phyloP scores from a whole-genome alignment of 2,888 invertebrate species.

The Argyresthia albistria region DNA sequence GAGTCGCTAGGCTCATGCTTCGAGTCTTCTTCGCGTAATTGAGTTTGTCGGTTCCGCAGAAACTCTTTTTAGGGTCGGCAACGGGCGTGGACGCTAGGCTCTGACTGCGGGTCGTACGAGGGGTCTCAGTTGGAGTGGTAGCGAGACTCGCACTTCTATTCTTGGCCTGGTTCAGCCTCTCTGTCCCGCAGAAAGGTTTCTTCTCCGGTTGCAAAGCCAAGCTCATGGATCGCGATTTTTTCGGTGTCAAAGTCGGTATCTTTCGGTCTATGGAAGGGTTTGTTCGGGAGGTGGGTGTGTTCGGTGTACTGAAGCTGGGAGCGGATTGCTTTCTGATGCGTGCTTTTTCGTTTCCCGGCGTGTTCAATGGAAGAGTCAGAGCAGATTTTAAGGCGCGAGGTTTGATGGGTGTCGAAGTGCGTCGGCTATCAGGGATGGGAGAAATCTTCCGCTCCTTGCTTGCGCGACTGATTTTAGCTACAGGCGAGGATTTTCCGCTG shows the following conservation, averaged over 20 bases:
- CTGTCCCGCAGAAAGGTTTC: constrained; percentile 43
- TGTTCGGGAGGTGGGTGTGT: constrained; percentile 34
- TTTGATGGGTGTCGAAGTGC: constrained; percentile 39
- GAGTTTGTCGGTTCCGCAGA: constrained; percentile 24
- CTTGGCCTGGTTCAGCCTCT: constrained; percentile 30
- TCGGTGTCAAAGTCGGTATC: constrained; percentile 42
- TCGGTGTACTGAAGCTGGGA: constrained; percentile 51
- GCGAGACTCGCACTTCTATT: constrained; percentile 32
- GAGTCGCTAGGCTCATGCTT: constrained; percentile 53
- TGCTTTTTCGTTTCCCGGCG: constrained; percentile 8
- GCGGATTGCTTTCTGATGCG: constrained; percentile 52
- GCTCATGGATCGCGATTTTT: constrained; percentile 59
- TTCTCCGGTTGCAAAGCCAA: constrained; percentile 36
- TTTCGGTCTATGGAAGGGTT: constrained; percentile 44
- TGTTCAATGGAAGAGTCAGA: constrained; percentile 40
- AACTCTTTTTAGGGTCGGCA: constrained; percentile 33
- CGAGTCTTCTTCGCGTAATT: constrained; percentile 42
- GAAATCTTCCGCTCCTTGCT: constrained; percentile 19
- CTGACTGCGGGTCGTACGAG: constrained; percentile 42
- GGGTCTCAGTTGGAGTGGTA: constrained; percentile 30
- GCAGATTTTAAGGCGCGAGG: constrained; percentile 19
- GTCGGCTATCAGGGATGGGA: constrained; percentile 21
- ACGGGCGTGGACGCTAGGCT: constrained; percentile 53
- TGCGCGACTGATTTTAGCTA: constrained; percentile 20
- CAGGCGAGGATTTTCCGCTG: constrained; percentile 37